These are phyloP conservation scores for Thereva unica DNA, from an alignment of 2,888 invertebrate species.

Conservation along the genomic window DNA sequence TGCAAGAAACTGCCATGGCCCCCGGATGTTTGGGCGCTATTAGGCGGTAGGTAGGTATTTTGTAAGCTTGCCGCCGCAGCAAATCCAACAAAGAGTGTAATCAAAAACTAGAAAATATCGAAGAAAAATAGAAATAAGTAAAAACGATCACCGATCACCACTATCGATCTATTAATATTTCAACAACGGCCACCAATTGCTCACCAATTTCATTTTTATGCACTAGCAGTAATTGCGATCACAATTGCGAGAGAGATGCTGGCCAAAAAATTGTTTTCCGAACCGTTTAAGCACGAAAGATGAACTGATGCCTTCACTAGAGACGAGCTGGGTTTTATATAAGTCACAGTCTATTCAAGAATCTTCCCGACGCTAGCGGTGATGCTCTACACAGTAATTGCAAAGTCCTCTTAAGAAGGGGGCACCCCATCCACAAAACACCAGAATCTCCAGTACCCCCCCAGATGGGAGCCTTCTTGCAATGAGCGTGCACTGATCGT, in stretches of 20 bases:
- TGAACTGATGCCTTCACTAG: slow-evolving; percentile 41
- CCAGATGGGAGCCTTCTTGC: too few species aligned
- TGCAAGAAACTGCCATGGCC: slow-evolving; percentile 45
- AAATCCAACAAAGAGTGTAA: slow-evolving; percentile 44
- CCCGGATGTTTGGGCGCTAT: slow-evolving; percentile 44
- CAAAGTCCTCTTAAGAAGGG: too few species aligned
- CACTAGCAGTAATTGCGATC: slow-evolving; percentile 13
- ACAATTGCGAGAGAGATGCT: too few species aligned
- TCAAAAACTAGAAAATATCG: slow-evolving; percentile 42
- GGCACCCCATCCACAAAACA: too few species aligned
- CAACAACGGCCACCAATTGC: background rate
- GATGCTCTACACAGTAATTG: too few species aligned
- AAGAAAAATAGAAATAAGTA: slow-evolving; percentile 1
- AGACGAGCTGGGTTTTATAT: slow-evolving; percentile 41
- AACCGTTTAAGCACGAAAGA: slow-evolving; percentile 35
- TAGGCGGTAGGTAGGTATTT: slow-evolving; percentile 50
- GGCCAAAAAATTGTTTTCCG: slow-evolving; percentile 28
- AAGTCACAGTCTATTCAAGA: slow-evolving; percentile 20
- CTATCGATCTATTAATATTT: slow-evolving; percentile 11
- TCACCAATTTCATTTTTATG: slow-evolving; percentile 40
- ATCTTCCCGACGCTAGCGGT: too few species aligned
- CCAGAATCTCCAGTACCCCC: too few species aligned
- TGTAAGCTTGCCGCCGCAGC: slow-evolving; percentile 48
- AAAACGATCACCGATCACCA: too few species aligned
- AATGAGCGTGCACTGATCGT: too few species aligned